Conservation (phyloP, 35 echinoderm and acorn worm species). For the Eucidaris tribuloides region DNA sequence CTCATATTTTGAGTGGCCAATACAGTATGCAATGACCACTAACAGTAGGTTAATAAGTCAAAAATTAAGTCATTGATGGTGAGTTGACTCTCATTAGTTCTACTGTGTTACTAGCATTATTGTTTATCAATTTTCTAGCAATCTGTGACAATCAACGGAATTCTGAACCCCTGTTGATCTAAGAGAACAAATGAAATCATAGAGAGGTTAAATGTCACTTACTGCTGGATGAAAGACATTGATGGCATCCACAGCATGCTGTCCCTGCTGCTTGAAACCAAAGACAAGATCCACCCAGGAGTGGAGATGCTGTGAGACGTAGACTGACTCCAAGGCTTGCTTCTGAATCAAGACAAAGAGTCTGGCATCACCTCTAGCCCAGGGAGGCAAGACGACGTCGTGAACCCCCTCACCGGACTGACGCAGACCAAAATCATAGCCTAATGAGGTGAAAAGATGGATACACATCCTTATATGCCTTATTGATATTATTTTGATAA, state of each 20-base stretch:
- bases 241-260: conserved; percentile 69
- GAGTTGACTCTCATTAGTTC: too few relatives aligned
- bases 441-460: conserved; percentile 12
- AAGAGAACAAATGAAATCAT: too few relatives aligned
- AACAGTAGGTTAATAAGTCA: not conserved
- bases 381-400: conserved; percentile 72
- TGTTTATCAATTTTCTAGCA: too few relatives aligned
- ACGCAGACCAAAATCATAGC: conserved; percentile 75
- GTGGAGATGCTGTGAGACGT: conserved; percentile 75
- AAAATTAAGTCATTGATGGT: too few relatives aligned
- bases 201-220: conserved; percentile 42
- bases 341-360: conserved; percentile 80
- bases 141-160: too few relatives aligned
- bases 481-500: too few relatives aligned
- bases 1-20: too few relatives aligned
- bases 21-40: too few relatives aligned
- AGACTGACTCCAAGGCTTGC: conserved; percentile 81
- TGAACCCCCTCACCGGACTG: conserved; percentile 71
- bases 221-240: conserved; percentile 96
- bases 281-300: conserved; percentile 95
- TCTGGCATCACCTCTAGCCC: conserved; percentile 68
- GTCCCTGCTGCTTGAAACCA: conserved; percentile 90
- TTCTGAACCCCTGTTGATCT: too few relatives aligned
- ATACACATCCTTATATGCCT: too few relatives aligned
- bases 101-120: too few relatives aligned